Percentiles rank a stretch among this genome's conserved stretches.
These are phyloP conservation scores for Brachionus rubens DNA, from an alignment of 1,140 invertebrate genomes.

Conservation along the genomic window DNA sequence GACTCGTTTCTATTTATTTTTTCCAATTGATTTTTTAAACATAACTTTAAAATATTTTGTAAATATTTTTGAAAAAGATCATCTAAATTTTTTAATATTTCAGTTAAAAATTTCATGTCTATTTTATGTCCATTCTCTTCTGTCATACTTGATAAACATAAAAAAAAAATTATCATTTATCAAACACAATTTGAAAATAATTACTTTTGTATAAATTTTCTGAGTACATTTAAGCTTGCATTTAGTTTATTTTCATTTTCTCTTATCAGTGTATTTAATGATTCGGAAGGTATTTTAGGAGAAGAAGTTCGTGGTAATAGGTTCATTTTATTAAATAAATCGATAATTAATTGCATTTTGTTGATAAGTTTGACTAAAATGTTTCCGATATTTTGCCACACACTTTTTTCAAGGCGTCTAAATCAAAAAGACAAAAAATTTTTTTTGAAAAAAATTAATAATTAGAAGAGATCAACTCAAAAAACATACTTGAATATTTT, in stretches of 20 bases:
- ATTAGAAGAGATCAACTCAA: no score
- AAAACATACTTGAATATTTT: background rate
- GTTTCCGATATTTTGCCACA: background rate
- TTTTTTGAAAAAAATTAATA: background rate
- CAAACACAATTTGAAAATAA: background rate
- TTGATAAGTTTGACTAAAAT: background rate
- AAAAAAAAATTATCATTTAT: background rate
- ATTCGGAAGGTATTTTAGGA: background rate
- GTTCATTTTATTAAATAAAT: slow-evolving; percentile 5
- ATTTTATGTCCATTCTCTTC: background rate
- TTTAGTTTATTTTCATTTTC: background rate
- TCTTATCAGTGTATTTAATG: background rate
- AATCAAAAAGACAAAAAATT: background rate
- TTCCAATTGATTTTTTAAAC: background rate
- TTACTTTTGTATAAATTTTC: slow-evolving; percentile 26
- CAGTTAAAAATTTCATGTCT: slow-evolving; percentile 13
- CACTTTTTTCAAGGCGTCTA: background rate
- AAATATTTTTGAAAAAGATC: slow-evolving; percentile 1
- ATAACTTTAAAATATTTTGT: background rate
- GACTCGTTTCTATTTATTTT: slow-evolving; percentile 7
- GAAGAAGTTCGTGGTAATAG: background rate
- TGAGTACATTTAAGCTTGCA: background rate
- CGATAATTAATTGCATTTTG: slow-evolving; percentile 7
- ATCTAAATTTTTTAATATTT: background rate
- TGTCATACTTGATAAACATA: background rate